Evolutionary conservation across 2,888 invertebrate species (phyloP), one percentile per base, ranked within the genome.

Genomic region (Drosophila falleni): DNA sequence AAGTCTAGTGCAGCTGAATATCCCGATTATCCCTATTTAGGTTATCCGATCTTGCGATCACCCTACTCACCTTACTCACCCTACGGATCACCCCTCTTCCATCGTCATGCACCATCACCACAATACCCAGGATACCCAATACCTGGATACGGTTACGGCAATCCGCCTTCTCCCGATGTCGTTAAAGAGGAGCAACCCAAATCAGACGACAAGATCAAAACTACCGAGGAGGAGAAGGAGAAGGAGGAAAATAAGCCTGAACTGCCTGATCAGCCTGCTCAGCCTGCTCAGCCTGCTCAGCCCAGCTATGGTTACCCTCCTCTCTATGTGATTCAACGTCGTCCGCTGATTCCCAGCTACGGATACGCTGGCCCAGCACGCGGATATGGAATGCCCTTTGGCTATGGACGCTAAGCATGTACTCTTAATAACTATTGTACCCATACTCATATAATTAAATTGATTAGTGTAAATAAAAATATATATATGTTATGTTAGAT

Each of bases 221-320:
- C 16, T 5, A 29, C 37, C 8, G 29, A 23, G 6, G n/a, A 47
- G 9, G 47, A 46, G 15, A 42, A 35, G 33, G n/a, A 46, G 1
- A n/a, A 46, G 1, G 50, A 61, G 15, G 31, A 56, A 39, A 33
- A 11, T 42, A 71, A 41, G 16, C 11, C 53, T 2, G 72, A 50
- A 11, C n/a, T n/a, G n/a, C n/a, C n/a, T n/a, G n/a, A n/a, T n/a
- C n/a, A n/a, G n/a, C n/a, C n/a, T n/a, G n/a, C n/a, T 19, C 19
- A 41, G n/a, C 11, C 53, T 2, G 72, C 47, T 13, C 47, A 65
- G 1, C 54, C 66, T 0, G 54, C 35, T 0, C 29, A 0, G 0
- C 56, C 58, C 6, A 26, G 42, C n/a, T 86, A 26, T 55, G 83
- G 81, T 13, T 83, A 79, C 26, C 86, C 79, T 1, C 70, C 69